These are phyloP conservation scores for Perca schrenkii DNA, from an alignment of 2,113 vertebrate species.

Conservation along the genomic window DNA sequence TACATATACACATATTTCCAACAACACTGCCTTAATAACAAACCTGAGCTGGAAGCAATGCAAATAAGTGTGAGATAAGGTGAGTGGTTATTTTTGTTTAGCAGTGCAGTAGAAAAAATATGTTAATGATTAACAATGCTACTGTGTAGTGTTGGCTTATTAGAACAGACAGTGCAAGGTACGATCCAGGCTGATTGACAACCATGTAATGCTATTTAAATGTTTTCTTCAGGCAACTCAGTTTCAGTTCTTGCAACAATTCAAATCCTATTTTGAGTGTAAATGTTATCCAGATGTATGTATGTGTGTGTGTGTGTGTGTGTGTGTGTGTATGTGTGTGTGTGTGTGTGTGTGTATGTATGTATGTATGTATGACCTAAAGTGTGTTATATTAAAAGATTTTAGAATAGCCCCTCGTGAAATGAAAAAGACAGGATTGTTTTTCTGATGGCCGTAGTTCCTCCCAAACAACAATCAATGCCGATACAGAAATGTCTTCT, in stretches of 20 bases:
- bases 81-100: slow-evolving; percentile 30
- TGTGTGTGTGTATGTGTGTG: too few relatives aligned
- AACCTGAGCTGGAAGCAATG: slow-evolving; percentile 56
- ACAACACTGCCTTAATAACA: slow-evolving; percentile 1
- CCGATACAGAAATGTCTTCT: not conserved
- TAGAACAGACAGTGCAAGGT: slow-evolving; percentile 19
- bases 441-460: not conserved
- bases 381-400: not conserved
- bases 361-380: not conserved
- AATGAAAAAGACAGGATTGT: not conserved
- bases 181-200: not conserved
- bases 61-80: not conserved
- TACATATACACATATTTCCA: slow-evolving; percentile 19
- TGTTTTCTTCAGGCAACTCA: not conserved
- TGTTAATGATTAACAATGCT: slow-evolving; percentile 14
- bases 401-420: slow-evolving; percentile 1
- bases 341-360: too few relatives aligned
- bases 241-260: not conserved
- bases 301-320: too few relatives aligned
- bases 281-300: not conserved
- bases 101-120: slow-evolving; percentile 1
- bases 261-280: not conserved
- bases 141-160: not conserved
- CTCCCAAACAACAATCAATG: not conserved
- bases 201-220: not conserved